Conservation (phyloP, 2,888 invertebrate species). For the Biston betularia region DNA sequence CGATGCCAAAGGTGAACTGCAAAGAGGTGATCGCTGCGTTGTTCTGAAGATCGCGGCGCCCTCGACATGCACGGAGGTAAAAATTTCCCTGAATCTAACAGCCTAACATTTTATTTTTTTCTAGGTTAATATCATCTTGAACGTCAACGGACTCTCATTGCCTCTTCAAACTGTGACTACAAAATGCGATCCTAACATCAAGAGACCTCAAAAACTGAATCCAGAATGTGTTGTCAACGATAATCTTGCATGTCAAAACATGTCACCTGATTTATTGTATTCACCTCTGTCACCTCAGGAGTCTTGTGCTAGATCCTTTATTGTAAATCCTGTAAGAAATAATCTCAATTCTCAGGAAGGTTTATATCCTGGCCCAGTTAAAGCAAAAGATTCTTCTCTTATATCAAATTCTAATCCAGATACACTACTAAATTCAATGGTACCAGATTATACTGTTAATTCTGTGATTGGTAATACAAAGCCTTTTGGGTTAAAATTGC, state of each 20-base stretch:
- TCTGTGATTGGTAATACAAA: background rate
- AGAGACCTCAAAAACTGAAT: background rate
- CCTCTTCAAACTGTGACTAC: conserved; percentile 24
- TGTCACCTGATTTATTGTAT: conserved; percentile 9
- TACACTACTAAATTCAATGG: background rate
- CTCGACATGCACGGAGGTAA: no score
- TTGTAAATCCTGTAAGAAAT: background rate
- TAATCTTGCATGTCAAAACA: background rate
- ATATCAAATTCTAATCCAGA: background rate
- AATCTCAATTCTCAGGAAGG: conserved; percentile 1
- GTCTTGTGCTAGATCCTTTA: background rate
- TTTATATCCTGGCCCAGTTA: background rate
- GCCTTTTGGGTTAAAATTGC: conserved; percentile 9
- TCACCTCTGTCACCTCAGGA: conserved; percentile 2
- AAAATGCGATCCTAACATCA: conserved; percentile 6
- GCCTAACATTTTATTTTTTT: conserved; percentile 4
- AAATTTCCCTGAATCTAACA: no score
- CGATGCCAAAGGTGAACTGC: no score
- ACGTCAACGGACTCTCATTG: conserved; percentile 2
- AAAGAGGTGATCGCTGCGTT: no score
- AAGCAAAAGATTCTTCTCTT: background rate
- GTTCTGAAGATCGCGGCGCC: no score
- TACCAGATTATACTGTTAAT: background rate
- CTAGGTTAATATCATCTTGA: conserved; percentile 10
- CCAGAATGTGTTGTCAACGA: conserved; percentile 4